These are phyloP conservation scores for Drosophila ironensis DNA, from an alignment of 1,140 invertebrate species.

Conservation along the genomic window DNA sequence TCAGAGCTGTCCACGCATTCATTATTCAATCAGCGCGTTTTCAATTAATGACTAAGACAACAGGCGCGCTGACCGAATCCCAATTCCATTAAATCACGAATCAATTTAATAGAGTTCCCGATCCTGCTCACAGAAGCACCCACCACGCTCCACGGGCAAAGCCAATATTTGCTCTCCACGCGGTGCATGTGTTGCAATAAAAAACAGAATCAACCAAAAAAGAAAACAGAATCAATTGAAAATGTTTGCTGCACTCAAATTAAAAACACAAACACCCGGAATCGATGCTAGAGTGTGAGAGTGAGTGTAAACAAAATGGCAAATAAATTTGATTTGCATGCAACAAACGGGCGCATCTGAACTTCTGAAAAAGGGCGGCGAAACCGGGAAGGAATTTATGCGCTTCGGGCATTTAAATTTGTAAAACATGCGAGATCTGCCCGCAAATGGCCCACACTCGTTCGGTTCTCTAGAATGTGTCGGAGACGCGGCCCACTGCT, in stretches of 20 bases:
- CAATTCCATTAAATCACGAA: conserved; percentile 40
- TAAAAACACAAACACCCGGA: conserved; percentile 56
- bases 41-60: conserved; percentile 44
- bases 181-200: conserved; percentile 9
- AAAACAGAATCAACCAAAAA: not conserved
- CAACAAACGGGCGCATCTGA: conserved; percentile 16
- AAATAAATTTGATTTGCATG: conserved; percentile 66
- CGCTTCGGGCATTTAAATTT: conserved; percentile 30
- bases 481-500: too few species aligned
- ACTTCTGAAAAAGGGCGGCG: conserved; percentile 11
- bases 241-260: conserved; percentile 63
- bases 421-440: conserved; percentile 14
- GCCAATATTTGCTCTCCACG: conserved; percentile 31
- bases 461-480: too few species aligned
- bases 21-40: conserved; percentile 43
- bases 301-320: conserved; percentile 56
- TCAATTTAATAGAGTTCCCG: conserved; percentile 44
- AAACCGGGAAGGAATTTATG: conserved; percentile 18
- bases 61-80: conserved; percentile 15
- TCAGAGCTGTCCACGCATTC: conserved; percentile 25
- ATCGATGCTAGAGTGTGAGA: conserved; percentile 33
- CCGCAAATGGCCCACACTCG: conserved; percentile 14
- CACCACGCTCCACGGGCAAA: conserved; percentile 21
- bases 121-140: not conserved
- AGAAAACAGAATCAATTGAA: conserved; percentile 44